phyloP scores from a whole-genome alignment of 2,888 invertebrate species.

The Caenorhabditis sp. region DNA sequence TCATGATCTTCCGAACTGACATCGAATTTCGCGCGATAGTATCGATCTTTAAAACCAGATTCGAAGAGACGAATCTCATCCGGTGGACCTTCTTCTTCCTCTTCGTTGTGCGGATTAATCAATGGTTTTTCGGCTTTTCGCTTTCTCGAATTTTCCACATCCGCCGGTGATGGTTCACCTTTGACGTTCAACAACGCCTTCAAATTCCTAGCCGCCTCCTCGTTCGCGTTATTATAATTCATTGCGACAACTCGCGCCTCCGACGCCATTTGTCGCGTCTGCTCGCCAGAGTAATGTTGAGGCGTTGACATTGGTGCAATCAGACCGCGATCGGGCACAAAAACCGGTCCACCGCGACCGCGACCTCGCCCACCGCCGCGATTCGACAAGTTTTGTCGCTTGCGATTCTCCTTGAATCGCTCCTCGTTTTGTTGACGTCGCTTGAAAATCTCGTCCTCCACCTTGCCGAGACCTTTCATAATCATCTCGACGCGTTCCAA shows the following conservation, averaged over 20 bases:
- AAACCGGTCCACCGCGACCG: constrained; percentile 37
- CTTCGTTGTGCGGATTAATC: constrained; percentile 23
- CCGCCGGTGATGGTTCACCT: constrained; percentile 33
- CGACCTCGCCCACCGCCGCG: constrained; percentile 31
- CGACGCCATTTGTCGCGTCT: constrained; percentile 50
- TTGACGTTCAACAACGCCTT: constrained; percentile 74
- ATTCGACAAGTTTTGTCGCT: constrained; percentile 70
- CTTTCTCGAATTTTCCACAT: constrained; percentile 32
- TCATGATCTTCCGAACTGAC: constrained; percentile 74
- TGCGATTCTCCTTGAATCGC: constrained; percentile 75
- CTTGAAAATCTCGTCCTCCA: constrained; percentile 96
- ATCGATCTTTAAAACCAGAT: constrained; percentile 95
- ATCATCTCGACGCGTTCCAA: constrained; percentile 92
- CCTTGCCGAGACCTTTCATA: constrained; percentile 87
- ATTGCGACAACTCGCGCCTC: constrained; percentile 50
- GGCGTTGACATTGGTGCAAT: constrained; percentile 45
- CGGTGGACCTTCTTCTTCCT: constrained; percentile 56
- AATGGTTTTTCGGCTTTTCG: constrained; percentile 33
- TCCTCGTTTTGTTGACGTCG: constrained; percentile 78
- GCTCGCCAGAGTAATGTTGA: constrained; percentile 36
- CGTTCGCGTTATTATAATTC: constrained; percentile 44
- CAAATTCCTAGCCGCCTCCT: constrained; percentile 72
- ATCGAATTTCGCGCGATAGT: constrained; percentile 74
- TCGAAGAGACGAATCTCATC: constrained; percentile 78
- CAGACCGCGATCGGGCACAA: constrained; percentile 40